Evolutionary conservation across 1,140 invertebrate species (phyloP).

Genomic region (Mercenaria mercenaria): DNA sequence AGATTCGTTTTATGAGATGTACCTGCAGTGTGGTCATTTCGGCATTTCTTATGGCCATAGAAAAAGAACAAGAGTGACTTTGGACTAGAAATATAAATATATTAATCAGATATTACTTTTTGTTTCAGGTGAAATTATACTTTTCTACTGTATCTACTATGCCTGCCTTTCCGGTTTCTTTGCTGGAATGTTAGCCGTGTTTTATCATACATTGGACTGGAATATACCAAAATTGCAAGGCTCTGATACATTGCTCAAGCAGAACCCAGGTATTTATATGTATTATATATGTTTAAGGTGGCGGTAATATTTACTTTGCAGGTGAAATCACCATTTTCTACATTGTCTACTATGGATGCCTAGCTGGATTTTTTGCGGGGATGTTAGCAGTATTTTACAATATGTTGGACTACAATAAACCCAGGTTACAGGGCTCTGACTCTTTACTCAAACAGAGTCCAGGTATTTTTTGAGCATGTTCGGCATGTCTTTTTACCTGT

Average conservation of each 20-base stretch:
- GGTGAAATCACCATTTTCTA: constrained; percentile 95
- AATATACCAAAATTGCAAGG: constrained; percentile 95
- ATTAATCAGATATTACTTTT: constrained; percentile 27
- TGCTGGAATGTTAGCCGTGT: constrained; percentile 95
- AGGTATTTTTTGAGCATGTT: constrained; percentile 87
- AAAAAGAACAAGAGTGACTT: too few species aligned
- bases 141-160: constrained; percentile 98
- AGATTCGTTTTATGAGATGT: not conserved
- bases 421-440: constrained; percentile 94
- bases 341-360: constrained; percentile 95
- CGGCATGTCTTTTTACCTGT: constrained; percentile 54
- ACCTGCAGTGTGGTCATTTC: not conserved
- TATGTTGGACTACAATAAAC: constrained; percentile 93
- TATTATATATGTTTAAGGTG: not conserved
- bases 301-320: constrained; percentile 58
- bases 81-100: too few species aligned
- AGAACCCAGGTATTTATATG: constrained; percentile 92
- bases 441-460: constrained; percentile 97
- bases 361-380: constrained; percentile 94
- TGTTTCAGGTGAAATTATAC: constrained; percentile 89
- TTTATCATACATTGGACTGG: constrained; percentile 96
- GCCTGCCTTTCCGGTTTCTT: constrained; percentile 94
- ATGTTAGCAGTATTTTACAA: constrained; percentile 97
- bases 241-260: constrained; percentile 94
- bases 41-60: too few species aligned